Percentiles rank a stretch among this genome's conserved stretches.
These are phyloP conservation scores for Coreius guichenoti DNA, from an alignment of 2,797 vertebrate genomes.

Conservation along the genomic window DNA sequence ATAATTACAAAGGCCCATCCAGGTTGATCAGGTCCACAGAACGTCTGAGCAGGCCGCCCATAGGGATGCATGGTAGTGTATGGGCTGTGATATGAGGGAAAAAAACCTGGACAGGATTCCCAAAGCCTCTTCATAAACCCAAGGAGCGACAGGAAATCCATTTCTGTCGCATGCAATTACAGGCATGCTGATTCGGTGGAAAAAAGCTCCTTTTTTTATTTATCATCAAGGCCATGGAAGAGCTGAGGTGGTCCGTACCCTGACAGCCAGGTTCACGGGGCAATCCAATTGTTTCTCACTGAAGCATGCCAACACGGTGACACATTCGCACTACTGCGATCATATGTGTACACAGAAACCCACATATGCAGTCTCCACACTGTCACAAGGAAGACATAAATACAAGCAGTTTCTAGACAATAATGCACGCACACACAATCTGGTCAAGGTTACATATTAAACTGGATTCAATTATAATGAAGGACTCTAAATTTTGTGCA, in stretches of 20 bases:
- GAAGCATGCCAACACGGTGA: slow-evolving; percentile 37
- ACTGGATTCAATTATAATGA: not conserved
- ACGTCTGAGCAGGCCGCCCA: slow-evolving; percentile 44
- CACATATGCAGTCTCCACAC: not conserved
- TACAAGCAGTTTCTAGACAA: slow-evolving; percentile 14
- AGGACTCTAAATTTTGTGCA: not conserved
- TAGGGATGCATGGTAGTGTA: slow-evolving; percentile 58
- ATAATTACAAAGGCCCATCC: slow-evolving; percentile 50
- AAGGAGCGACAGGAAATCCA: slow-evolving; percentile 75
- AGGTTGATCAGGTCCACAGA: slow-evolving; percentile 60
- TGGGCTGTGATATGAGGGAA: slow-evolving; percentile 49
- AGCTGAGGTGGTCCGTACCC: slow-evolving; percentile 59
- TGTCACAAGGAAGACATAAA: slow-evolving; percentile 12
- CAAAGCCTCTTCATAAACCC: slow-evolving; percentile 71
- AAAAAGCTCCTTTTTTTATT: slow-evolving; percentile 67
- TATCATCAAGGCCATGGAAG: slow-evolving; percentile 71
- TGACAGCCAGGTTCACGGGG: slow-evolving; percentile 24
- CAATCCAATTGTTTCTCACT: slow-evolving; percentile 37
- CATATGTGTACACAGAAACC: not conserved
- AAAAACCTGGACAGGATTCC: slow-evolving; percentile 57
- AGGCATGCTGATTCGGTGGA: slow-evolving; percentile 76
- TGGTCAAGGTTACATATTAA: not conserved
- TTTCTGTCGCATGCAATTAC: slow-evolving; percentile 78
- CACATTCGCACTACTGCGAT: slow-evolving; percentile 23
- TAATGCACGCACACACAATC: not conserved